Percentiles rank a stretch among this genome's conserved stretches.
These are phyloP conservation scores for Porphyrio hochstetteri DNA, from an alignment of 2,113 vertebrate genomes.

Conservation along the genomic window DNA sequence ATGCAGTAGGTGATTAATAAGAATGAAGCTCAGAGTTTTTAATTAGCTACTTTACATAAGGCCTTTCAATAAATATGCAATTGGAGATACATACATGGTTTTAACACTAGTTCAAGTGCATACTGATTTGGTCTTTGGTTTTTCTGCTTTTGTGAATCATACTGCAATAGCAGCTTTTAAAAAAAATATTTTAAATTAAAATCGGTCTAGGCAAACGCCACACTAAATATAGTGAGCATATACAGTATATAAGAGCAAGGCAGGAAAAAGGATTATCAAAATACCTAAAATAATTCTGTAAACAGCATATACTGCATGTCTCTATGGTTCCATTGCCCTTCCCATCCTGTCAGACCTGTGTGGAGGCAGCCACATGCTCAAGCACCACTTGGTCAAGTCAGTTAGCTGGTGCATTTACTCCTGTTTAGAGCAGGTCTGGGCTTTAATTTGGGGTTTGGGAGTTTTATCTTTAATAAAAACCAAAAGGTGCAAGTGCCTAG, in stretches of 20 bases:
- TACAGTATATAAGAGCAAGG: neutral
- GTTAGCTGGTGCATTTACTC: neutral
- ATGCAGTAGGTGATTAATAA: neutral
- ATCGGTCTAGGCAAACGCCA: neutral
- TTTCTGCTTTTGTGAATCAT: conserved; percentile 7
- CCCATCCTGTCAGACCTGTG: neutral
- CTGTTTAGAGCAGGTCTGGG: neutral
- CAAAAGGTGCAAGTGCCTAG: conserved; percentile 45
- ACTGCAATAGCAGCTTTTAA: neutral
- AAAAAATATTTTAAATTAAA: conserved; percentile 1
- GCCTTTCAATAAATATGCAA: conserved; percentile 12
- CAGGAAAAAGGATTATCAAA: conserved; percentile 13
- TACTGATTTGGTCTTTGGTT: conserved; percentile 17
- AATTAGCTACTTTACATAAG: neutral
- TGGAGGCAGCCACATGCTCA: neutral
- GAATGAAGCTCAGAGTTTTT: neutral
- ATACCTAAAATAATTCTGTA: conserved; percentile 25
- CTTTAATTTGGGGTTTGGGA: neutral
- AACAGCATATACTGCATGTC: neutral
- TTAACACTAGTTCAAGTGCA: neutral
- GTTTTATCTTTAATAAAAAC: neutral
- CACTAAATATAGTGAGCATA: conserved; percentile 13
- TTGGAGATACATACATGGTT: neutral
- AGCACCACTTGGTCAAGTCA: neutral
- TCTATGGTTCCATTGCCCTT: neutral